Evolutionary conservation across 2,113 vertebrate genomes (phyloP).

Genomic region (Cranoglanis bouderius): DNA sequence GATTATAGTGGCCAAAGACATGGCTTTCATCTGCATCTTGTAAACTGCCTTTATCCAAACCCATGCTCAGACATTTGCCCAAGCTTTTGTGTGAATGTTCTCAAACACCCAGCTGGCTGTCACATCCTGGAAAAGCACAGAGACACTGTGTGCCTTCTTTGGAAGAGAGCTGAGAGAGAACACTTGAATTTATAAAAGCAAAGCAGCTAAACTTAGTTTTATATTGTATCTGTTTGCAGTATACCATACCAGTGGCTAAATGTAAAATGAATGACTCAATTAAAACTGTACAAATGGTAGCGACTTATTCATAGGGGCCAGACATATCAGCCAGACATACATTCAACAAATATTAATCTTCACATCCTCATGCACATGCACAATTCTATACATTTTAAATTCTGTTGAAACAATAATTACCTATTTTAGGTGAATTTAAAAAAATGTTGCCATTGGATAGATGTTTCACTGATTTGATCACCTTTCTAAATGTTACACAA

Average conservation of each 20-base stretch:
- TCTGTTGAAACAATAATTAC: neutral
- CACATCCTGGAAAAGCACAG: conserved; percentile 25
- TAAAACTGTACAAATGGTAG: neutral
- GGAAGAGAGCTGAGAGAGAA: neutral
- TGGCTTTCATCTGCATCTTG: conserved; percentile 63
- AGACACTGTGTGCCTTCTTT: neutral
- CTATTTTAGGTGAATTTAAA: neutral
- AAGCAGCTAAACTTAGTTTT: neutral
- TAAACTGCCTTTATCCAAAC: conserved; percentile 56
- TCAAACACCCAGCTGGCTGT: conserved; percentile 29
- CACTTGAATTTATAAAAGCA: neutral
- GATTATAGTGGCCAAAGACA: conserved; percentile 72
- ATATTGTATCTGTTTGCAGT: neutral
- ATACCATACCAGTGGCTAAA: neutral
- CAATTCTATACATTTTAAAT: neutral
- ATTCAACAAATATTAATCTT: neutral
- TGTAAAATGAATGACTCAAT: neutral
- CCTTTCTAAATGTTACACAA: neutral
- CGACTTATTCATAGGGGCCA: neutral
- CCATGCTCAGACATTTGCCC: conserved; percentile 58
- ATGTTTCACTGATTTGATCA: neutral
- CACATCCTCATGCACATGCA: no score
- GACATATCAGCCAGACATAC: neutral
- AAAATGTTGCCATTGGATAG: neutral
- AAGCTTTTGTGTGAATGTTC: conserved; percentile 45